Percentiles rank a stretch among this genome's conserved stretches.
Conservation (phyloP, 2,888 invertebrate species). For the Nudaria mundana region DNA sequence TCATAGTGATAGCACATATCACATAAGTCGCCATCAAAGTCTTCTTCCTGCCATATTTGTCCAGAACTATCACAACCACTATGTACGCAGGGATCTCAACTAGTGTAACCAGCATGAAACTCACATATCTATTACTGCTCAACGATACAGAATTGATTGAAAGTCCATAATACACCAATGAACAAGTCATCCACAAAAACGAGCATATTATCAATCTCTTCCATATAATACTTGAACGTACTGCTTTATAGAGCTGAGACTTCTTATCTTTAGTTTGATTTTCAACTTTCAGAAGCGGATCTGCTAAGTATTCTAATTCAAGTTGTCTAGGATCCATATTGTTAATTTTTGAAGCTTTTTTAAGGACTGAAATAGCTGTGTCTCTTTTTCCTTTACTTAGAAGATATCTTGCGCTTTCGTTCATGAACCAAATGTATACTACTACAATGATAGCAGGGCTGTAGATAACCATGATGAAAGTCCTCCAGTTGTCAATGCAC, state of each 20-base stretch:
- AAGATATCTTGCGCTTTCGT: slow-evolving; percentile 90
- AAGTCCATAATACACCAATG: slow-evolving; percentile 90
- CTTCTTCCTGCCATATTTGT: slow-evolving; percentile 84
- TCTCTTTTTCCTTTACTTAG: slow-evolving; percentile 85
- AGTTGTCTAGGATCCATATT: slow-evolving; percentile 72
- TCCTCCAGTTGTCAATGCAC: slow-evolving; percentile 87
- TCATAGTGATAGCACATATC: slow-evolving; percentile 81
- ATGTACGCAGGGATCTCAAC: slow-evolving; percentile 89
- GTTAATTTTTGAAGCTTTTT: slow-evolving; percentile 84
- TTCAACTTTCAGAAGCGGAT: slow-evolving; percentile 58
- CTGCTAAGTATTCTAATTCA: slow-evolving; percentile 67
- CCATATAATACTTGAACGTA: slow-evolving; percentile 80
- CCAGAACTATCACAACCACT: slow-evolving; percentile 83
- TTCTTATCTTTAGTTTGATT: slow-evolving; percentile 58
- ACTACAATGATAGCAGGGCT: slow-evolving; percentile 85
- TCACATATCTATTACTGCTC: slow-evolving; percentile 87
- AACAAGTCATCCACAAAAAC: slow-evolving; percentile 89
- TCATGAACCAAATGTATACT: slow-evolving; percentile 86
- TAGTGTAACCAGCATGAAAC: slow-evolving; percentile 84
- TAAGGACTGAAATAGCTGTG: slow-evolving; percentile 83
- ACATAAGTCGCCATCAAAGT: slow-evolving; percentile 83
- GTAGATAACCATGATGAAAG: slow-evolving; percentile 85
- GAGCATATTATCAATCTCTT: slow-evolving; percentile 84
- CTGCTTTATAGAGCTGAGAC: slow-evolving; percentile 71
- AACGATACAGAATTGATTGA: slow-evolving; percentile 89